Percentiles rank a stretch among this genome's conserved stretches.
Evolutionary conservation across 2,113 vertebrate species (phyloP).

Genomic region (Ptychochromis oligacanthus): DNA sequence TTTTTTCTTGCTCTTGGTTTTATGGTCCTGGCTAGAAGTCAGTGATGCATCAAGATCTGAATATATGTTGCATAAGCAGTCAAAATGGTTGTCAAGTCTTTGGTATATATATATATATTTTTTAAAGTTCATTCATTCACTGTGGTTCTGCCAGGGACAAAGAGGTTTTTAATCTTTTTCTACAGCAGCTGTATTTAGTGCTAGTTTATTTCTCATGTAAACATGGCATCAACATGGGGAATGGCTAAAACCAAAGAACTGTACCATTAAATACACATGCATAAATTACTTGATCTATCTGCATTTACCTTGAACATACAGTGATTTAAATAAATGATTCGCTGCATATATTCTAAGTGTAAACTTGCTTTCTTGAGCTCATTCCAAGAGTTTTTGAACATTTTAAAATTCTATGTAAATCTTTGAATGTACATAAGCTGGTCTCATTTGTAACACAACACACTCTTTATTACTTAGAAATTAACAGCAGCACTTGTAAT

Average conservation of each 20-base stretch:
- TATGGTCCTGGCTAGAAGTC: neutral
- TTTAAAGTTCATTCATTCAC: neutral
- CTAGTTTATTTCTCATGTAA: neutral
- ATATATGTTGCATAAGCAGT: neutral
- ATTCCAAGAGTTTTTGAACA: neutral
- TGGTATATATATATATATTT: neutral
- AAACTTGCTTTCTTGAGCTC: neutral
- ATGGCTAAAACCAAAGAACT: neutral
- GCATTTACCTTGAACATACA: neutral
- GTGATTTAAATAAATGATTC: neutral
- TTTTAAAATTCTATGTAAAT: neutral
- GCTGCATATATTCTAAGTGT: neutral
- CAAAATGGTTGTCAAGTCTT: neutral
- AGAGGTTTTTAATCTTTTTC: neutral
- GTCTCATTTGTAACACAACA: neutral
- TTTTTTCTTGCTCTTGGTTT: conserved; percentile 14
- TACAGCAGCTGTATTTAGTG: neutral
- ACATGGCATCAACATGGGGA: fast-evolving
- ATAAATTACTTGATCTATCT: neutral
- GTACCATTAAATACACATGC: neutral
- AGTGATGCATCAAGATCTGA: neutral
- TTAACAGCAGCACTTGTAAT: neutral
- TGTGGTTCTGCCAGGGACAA: too few relatives aligned
- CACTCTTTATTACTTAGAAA: neutral
- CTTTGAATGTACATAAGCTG: neutral